These are phyloP conservation scores for Cotesia vestalis DNA, from an alignment of 1,140 invertebrate genomes.

Conservation along the genomic window DNA sequence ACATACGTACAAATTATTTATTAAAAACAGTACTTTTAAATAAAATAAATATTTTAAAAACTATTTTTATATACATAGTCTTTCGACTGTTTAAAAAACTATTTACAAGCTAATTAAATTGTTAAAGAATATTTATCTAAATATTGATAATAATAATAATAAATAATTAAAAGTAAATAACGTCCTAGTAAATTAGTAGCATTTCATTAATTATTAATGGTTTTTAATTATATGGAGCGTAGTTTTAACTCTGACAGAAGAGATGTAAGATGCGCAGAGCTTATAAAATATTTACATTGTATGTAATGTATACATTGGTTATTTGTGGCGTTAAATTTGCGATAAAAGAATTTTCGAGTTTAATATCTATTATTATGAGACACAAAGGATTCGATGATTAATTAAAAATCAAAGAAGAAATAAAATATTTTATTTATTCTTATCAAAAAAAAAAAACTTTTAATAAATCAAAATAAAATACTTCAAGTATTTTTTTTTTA, in stretches of 20 bases:
- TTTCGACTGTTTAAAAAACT: slow-evolving; percentile 46
- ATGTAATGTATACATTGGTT: slow-evolving; percentile 32
- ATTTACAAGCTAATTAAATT: slow-evolving; percentile 40
- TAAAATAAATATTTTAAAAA: slow-evolving; percentile 34
- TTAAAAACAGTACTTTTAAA: slow-evolving; percentile 23
- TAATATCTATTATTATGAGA: slow-evolving; percentile 24
- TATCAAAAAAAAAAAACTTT: no score
- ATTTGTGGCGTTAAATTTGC: slow-evolving; percentile 35
- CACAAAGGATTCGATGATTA: not conserved
- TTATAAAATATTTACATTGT: slow-evolving; percentile 36
- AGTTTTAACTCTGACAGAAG: not conserved
- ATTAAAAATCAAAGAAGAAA: not conserved
- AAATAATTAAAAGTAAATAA: slow-evolving; percentile 18
- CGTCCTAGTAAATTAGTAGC: not conserved
- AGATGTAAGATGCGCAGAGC: slow-evolving; percentile 37
- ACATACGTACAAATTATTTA: not conserved
- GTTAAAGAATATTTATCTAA: slow-evolving; percentile 21
- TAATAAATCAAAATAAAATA: not conserved
- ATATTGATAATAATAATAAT: not conserved
- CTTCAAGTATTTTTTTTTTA: no score
- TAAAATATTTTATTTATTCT: no score
- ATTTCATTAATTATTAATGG: not conserved
- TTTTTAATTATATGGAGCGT: not conserved
- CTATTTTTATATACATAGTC: slow-evolving; percentile 54
- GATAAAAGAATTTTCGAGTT: slow-evolving; percentile 26